These are phyloP conservation scores for Cercopithecus petaurista DNA, from an alignment of 2,797 vertebrate species.

Conservation along the genomic window DNA sequence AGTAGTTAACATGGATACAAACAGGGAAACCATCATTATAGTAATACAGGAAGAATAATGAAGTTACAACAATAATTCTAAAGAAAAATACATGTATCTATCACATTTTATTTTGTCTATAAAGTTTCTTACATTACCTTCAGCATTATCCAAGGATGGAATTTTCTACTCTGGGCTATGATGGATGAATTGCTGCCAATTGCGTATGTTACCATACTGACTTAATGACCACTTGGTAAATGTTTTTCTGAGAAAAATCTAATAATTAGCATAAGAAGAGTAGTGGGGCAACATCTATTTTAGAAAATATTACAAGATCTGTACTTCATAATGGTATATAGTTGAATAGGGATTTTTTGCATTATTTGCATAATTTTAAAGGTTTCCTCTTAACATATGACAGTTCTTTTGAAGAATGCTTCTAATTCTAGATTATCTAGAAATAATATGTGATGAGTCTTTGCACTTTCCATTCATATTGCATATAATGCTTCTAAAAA, in stretches of 20 bases:
- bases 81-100: neutral
- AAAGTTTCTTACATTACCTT: neutral
- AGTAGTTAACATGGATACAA: neutral
- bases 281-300: neutral
- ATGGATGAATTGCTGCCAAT: fast-evolving
- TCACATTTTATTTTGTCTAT: neutral
- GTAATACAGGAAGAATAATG: neutral
- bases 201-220: neutral
- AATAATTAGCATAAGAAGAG: neutral
- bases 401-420: neutral
- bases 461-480: neutral
- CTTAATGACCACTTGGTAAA: neutral
- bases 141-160: neutral
- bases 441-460: neutral
- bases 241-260: neutral
- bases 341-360: neutral
- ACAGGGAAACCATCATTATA: neutral
- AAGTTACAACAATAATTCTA: neutral
- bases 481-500: neutral
- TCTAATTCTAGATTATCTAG: neutral
- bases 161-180: neutral
- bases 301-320: neutral
- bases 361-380: neutral
- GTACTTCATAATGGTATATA: neutral
- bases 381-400: neutral